Conservation (phyloP, 2,888 invertebrate genomes). For the Pediacus dermestoides region DNA sequence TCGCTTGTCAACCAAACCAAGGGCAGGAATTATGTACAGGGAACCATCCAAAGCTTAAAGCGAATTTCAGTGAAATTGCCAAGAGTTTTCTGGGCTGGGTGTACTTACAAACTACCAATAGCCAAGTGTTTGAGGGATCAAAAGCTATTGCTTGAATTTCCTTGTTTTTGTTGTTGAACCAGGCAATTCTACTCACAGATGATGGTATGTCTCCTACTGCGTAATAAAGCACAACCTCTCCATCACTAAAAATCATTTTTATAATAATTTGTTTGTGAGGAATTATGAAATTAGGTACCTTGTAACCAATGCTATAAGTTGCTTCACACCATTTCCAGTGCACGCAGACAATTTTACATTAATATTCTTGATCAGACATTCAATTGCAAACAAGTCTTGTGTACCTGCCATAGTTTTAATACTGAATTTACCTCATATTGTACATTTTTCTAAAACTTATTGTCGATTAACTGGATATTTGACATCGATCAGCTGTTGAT, state of each 20-base stretch:
- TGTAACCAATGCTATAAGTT: slow-evolving; percentile 40
- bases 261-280: not conserved
- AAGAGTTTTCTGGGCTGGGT: not conserved
- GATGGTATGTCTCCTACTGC: slow-evolving; percentile 47
- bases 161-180: slow-evolving; percentile 46
- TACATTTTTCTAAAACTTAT: too few species aligned
- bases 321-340: slow-evolving; percentile 49
- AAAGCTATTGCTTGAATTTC: slow-evolving; percentile 71
- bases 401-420: slow-evolving; percentile 7
- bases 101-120: slow-evolving; percentile 59
- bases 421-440: too few species aligned
- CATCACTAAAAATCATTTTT: slow-evolving; percentile 34
- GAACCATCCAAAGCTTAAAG: slow-evolving; percentile 55
- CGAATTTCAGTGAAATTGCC: slow-evolving; percentile 3
- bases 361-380: slow-evolving; percentile 46
- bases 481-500: too few species aligned
- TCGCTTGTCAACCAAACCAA: slow-evolving; percentile 56
- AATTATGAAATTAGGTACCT: slow-evolving; percentile 29
- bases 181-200: slow-evolving; percentile 45
- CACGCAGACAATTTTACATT: slow-evolving; percentile 44
- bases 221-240: slow-evolving; percentile 47
- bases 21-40: slow-evolving; percentile 60
- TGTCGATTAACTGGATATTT: too few species aligned
- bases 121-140: slow-evolving; percentile 78
- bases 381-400: slow-evolving; percentile 46